Base-by-base conservation (phyloP, 2,888 invertebrate species). In the Philereme vetulata region DNA sequence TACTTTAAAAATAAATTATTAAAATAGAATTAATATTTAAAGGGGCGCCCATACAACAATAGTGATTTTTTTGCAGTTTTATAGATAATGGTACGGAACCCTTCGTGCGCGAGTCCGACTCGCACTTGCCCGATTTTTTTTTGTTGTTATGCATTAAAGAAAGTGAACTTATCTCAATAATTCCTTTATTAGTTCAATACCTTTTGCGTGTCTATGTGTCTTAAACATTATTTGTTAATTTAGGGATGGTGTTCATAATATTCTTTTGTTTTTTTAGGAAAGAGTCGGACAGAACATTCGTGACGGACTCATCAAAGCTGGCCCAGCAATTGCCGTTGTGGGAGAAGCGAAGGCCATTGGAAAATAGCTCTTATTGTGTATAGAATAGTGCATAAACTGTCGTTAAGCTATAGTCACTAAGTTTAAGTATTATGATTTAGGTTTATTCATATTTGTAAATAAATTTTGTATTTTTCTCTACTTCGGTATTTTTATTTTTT, bases 241-340 rank as follows among this genome's bases (percentile, higher is more conserved):
- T 1, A 21, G 21, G 21, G 21, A n/a, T 21, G 21, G 21, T 48
- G 48, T 52, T 46, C 55, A 36, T 52, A 49, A 6, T 10, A 33
- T 9, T 45, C 33, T 11, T 51, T 10, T 46, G 43, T 56, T 10
- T 40, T 58, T 71, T 68, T 34, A 81, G 82, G 81, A 81, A 59
- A 71, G 72, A 62, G 65, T 77, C 0, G 81, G 79, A 4, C 74
- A 72, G 33, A 74, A 82, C 54, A 51, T 82, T 4, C 72, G 82
- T 2, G 71, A 82, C 54, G 82, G 82, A 0, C 50, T 82, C 61
- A 74, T 82, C 55, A 82, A 81, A 60, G 82, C 80, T 0, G 82
- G 75, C 0, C 82, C 82, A 33, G 82, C 82, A 0, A 68, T 82
- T 0, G 64, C 65, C 35, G 81, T 82, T 0, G 59, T 80, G 0